A percentile compares a stretch with the other conserved stretches of the same genome.
These are phyloP conservation scores for Caenorhabditis brenneri DNA, from an alignment of 1,140 invertebrate species.

Conservation along the genomic window DNA sequence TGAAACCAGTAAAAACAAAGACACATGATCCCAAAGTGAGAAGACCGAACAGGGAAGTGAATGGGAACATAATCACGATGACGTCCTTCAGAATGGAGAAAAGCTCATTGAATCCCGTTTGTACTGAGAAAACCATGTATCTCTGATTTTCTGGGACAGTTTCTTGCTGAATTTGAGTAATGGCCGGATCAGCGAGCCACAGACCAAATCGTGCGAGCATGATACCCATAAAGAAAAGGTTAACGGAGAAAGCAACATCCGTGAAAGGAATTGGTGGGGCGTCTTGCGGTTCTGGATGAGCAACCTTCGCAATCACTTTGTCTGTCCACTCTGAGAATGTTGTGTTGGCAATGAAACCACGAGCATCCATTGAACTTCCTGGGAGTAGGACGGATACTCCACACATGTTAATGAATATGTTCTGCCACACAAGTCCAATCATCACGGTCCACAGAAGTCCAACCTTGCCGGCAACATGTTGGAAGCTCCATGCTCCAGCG, in stretches of 20 bases:
- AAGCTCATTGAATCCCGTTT: slow-evolving; percentile 54
- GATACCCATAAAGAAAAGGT: slow-evolving; percentile 50
- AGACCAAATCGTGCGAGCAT: slow-evolving; percentile 45
- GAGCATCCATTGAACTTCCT: slow-evolving; percentile 74
- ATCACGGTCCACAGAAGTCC: slow-evolving; percentile 58
- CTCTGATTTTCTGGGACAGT: slow-evolving; percentile 53
- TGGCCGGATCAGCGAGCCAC: slow-evolving; percentile 60
- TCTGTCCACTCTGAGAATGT: not conserved
- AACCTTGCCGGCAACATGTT: slow-evolving; percentile 45
- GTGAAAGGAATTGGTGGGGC: not conserved
- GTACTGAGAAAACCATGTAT: slow-evolving; percentile 51
- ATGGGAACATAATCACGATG: slow-evolving; percentile 59
- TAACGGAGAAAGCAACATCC: not conserved
- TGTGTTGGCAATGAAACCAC: slow-evolving; percentile 49
- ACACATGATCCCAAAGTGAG: slow-evolving; percentile 54
- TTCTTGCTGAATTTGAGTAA: slow-evolving; percentile 62
- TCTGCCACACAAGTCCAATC: slow-evolving; percentile 62
- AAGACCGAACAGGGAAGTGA: slow-evolving; percentile 54
- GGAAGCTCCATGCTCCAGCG: slow-evolving; percentile 49
- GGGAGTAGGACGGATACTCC: slow-evolving; percentile 74
- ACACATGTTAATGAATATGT: slow-evolving; percentile 71
- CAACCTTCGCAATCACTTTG: not conserved
- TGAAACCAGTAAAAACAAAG: slow-evolving; percentile 56
- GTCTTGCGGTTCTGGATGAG: not conserved
- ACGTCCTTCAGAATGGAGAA: slow-evolving; percentile 62